Conservation (phyloP, 2,113 vertebrate species). For the Caracal caracal region DNA sequence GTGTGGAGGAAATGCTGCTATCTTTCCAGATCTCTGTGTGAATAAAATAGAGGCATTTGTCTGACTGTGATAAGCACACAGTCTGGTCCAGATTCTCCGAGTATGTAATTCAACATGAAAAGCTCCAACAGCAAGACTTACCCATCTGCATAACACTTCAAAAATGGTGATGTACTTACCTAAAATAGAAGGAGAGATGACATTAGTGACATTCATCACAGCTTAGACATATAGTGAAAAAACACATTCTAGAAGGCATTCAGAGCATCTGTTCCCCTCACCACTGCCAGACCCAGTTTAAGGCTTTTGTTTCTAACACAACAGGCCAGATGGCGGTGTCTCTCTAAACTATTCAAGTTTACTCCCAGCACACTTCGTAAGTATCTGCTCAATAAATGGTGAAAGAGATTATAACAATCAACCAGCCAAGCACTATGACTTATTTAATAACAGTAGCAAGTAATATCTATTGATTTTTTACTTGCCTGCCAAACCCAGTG, state of each 20-base stretch:
- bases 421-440: not conserved
- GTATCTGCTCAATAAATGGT: conserved; percentile 4
- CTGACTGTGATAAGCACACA: not conserved
- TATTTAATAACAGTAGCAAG: not conserved
- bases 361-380: not conserved
- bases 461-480: not conserved
- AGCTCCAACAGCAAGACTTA: conserved; percentile 74
- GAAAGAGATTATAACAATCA: not conserved
- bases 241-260: conserved; percentile 41
- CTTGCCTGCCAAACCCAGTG: not conserved
- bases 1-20: not conserved
- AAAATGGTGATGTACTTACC: conserved; percentile 83
- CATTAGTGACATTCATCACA: conserved; percentile 56
- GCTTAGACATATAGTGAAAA: conserved; percentile 48
- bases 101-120: conserved; percentile 37
- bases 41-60: conserved; percentile 16
- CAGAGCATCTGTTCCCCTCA: conserved; percentile 29
- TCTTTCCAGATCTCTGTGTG: conserved; percentile 25
- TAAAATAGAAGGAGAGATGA: conserved; percentile 81
- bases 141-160: conserved; percentile 74
- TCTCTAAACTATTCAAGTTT: conserved; percentile 54
- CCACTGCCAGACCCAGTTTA: conserved; percentile 37
- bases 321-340: conserved; percentile 39
- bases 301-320: conserved; percentile 55
- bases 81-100: conserved; percentile 14